A percentile compares a stretch with the other conserved stretches of the same genome.
Conservation (phyloP, 2,113 vertebrate genomes). For the Otocyon megalotis region DNA sequence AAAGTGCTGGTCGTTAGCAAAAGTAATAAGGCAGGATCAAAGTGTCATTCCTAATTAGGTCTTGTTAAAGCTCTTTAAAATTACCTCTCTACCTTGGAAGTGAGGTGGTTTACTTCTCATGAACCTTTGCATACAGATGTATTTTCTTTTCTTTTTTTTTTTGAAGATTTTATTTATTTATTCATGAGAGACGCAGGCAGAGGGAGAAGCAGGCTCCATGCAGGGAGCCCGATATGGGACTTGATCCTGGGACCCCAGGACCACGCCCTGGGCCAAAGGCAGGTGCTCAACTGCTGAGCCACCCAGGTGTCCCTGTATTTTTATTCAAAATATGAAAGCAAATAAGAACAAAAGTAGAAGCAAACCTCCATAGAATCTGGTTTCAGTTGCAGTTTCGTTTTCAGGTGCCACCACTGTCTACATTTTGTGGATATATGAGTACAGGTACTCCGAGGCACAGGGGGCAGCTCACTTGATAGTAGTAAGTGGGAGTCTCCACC, state of each 20-base stretch:
- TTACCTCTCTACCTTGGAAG: neutral
- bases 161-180: too few relatives aligned
- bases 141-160: neutral
- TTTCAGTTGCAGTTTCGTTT: slow-evolving; percentile 28
- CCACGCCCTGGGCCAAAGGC: too few relatives aligned
- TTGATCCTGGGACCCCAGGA: too few relatives aligned
- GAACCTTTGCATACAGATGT: neutral
- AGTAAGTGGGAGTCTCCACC: neutral
- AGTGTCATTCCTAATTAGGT: slow-evolving; percentile 31
- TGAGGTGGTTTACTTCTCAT: neutral
- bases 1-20: slow-evolving; percentile 48
- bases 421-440: neutral
- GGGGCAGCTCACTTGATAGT: neutral
- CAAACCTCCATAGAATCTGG: neutral
- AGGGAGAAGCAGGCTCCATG: too few relatives aligned
- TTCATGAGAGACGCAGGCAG: too few relatives aligned
- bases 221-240: too few relatives aligned
- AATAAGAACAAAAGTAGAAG: slow-evolving; percentile 49
- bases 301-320: neutral
- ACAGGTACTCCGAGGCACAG: neutral
- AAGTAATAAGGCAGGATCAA: slow-evolving; percentile 38
- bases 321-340: slow-evolving; percentile 17
- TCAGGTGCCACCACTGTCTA: neutral
- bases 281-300: too few relatives aligned
- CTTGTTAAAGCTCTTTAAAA: slow-evolving; percentile 56